Evolutionary conservation across 2,888 invertebrate genomes (phyloP), one percentile per base, ranked within the genome.

Genomic region (Agonopterix heracliana): DNA sequence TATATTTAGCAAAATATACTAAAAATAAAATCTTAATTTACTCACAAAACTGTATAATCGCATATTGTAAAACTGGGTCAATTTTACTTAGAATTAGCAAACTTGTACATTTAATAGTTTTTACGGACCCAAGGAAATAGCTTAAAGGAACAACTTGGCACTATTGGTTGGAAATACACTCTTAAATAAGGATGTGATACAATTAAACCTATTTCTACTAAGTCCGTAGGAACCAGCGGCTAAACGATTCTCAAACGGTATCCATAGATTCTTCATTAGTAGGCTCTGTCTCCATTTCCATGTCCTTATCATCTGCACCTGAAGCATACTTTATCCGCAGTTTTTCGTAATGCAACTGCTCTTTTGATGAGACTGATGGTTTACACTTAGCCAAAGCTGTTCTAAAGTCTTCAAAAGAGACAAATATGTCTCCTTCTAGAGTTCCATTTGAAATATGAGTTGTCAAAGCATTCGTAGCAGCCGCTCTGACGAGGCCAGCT

Each of bases 281-380:
- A 0, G 71, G 77, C 63, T 87, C 86, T 57, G 86, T 89, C 72
- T 92, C 92, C 69, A 91, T 90, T 59, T 90, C 90, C 74, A 91
- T 90, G 36, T 85, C 82, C 51, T 82, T 84, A 35, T 87, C 81
- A 48, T 84, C 89, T 17, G 76, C 75, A 35, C 89, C 88, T 0
- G 90, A 89, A 1, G 90, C 89, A 71, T 94, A 95, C 55, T 93
- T 90, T 58, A 91, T 83, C 64, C 92, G 90, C 65, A 96, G 77
- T 65, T 92, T 93, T 56, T 94, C 93, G 67, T 96, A 96, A 65
- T 94, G 92, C 64, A 91, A 90, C 59, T 92, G 92, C 68, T 96
- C 96, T 90, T 94, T 93, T 44, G 91, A 87, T 13, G 93, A 92
- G 12, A 98, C 96, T 0, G 98, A 98, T 10, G 98, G 97, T 66